These are phyloP conservation scores for Ceraclea dissimilis DNA, from an alignment of 2,888 invertebrate genomes.

Conservation along the genomic window DNA sequence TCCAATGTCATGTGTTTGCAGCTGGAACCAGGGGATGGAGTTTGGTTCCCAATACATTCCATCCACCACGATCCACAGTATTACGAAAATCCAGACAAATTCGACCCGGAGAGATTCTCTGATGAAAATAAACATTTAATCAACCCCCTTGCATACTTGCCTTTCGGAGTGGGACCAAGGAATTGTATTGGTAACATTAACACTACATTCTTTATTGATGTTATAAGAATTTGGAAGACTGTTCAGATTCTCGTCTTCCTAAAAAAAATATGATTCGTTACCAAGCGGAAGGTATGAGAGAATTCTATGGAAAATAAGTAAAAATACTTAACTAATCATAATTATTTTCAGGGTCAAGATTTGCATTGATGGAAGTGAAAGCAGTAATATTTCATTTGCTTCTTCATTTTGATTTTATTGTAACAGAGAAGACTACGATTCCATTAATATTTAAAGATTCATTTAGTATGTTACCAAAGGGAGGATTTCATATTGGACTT, in stretches of 20 bases:
- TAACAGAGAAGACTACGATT: slow-evolving; percentile 28
- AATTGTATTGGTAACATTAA: slow-evolving; percentile 1
- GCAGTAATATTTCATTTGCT: slow-evolving; percentile 27
- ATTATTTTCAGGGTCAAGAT: slow-evolving; percentile 29
- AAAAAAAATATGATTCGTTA: no score
- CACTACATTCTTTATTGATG: no score
- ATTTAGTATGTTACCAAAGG: background rate
- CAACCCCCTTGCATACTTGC: background rate
- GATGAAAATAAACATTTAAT: background rate
- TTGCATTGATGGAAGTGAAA: slow-evolving; percentile 31
- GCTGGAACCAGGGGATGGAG: background rate
- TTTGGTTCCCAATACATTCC: background rate
- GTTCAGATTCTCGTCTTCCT: no score
- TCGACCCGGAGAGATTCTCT: slow-evolving; percentile 1
- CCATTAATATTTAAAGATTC: slow-evolving; percentile 26
- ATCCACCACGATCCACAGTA: background rate
- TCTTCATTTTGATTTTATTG: slow-evolving; percentile 26
- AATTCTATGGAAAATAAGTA: no score
- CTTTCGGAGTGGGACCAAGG: background rate
- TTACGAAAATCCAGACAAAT: background rate
- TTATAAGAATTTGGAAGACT: no score
- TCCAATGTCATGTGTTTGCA: no score
- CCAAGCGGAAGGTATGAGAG: no score
- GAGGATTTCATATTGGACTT: background rate
- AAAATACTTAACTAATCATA: no score